These are phyloP conservation scores for Rotaria macrura DNA, from an alignment of 2,888 invertebrate species.

Conservation along the genomic window DNA sequence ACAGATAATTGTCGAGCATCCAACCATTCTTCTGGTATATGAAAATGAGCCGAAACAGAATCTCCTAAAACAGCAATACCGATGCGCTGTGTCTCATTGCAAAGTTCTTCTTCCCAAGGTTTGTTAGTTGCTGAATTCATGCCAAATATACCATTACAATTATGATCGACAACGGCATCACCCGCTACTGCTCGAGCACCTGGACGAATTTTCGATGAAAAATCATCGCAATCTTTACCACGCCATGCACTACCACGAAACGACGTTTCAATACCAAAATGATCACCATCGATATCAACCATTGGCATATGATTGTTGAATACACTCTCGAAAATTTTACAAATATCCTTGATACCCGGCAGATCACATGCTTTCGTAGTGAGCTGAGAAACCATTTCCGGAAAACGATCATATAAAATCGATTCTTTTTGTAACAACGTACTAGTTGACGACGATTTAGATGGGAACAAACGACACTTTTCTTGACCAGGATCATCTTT, in stretches of 20 bases:
- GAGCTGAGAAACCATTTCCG: background rate
- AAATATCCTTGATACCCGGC: too few relatives aligned
- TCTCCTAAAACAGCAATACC: slow-evolving; percentile 50
- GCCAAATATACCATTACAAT: slow-evolving; percentile 50
- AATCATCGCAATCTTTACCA: slow-evolving; percentile 45
- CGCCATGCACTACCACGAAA: slow-evolving; percentile 43
- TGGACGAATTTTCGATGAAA: slow-evolving; percentile 37
- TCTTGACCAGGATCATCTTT: slow-evolving; percentile 37
- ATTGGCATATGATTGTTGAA: slow-evolving; percentile 39
- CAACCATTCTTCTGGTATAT: slow-evolving; percentile 52
- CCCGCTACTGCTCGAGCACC: slow-evolving; percentile 40
- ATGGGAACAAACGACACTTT: slow-evolving; percentile 39
- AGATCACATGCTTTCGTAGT: too few relatives aligned
- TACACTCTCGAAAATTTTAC: slow-evolving; percentile 33
- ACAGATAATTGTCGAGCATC: slow-evolving; percentile 36
- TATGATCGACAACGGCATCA: slow-evolving; percentile 43
- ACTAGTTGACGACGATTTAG: slow-evolving; percentile 16
- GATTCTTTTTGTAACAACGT: background rate
- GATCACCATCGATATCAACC: slow-evolving; percentile 40
- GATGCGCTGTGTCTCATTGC: slow-evolving; percentile 39
- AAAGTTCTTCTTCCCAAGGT: slow-evolving; percentile 46
- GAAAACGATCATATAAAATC: background rate
- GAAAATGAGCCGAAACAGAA: slow-evolving; percentile 54
- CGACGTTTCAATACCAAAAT: slow-evolving; percentile 37
- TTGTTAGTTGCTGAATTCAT: slow-evolving; percentile 39